Base-by-base conservation (phyloP, 2,888 invertebrate species). In the Cataglyphis albicans region DNA sequence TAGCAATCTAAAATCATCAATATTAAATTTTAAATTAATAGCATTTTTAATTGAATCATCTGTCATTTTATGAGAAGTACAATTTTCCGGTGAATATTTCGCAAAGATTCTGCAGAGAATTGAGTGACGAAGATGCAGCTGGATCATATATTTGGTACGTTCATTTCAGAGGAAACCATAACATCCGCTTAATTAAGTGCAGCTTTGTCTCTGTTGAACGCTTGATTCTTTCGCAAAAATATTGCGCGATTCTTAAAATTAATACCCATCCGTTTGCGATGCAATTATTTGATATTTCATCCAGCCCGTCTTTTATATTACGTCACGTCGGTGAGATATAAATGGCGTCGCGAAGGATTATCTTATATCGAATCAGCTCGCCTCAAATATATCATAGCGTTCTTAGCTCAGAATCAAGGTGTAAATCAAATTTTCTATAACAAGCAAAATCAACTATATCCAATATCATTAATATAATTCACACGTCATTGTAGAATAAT, bases 161-260 rank as follows among this genome's bases (percentile, higher is more conserved):
- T 57, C 70, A 29, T 76, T 70, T 76, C n/a, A 29, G 52, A 29
- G 55, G 55, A 68, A 41, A 55, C 15, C 55, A 10, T 70, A 76
- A 76, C 55, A 41, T 67, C 68, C 55, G 76, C 32, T 7, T 55
- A 76, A 76, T 57, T 57, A 70, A 76, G n/a, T 70, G 55, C 72
- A 57, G 72, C 12, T 68, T 67, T 55, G 18, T 68, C 32, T 55
- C 55, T 55, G 29, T 55, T 9, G 65, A 25, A 55, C 38, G 29
- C 15, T 70, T 12, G 55, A 52, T 55, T 52, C 48, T 15, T 7
- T 52, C n/a, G 48, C 48, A n/a, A n/a, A n/a, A 48, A 64, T 64
- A 35, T 63, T 32, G 44, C 29, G n/a, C 15, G n/a, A 74, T 64
- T 70, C 55, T 76, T 68, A 76, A 76, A 68, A 68, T 76, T 70